Evolutionary conservation across 2,797 vertebrate species (phyloP).

Genomic region (Acrossocheilus wenchowensis): DNA sequence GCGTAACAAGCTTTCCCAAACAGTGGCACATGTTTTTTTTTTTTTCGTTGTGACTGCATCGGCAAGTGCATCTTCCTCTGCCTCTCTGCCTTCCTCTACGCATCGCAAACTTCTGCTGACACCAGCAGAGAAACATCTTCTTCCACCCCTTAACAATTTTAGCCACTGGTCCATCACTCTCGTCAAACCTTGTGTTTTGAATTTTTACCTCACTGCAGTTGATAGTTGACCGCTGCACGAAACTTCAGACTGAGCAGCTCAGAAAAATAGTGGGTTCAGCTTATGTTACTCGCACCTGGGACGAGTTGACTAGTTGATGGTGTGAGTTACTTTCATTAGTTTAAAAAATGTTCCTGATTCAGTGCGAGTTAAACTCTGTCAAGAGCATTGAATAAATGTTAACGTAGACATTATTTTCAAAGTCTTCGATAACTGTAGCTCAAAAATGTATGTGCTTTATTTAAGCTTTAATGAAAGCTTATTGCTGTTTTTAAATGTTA

Average conservation of each 20-base stretch:
- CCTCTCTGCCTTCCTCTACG: slow-evolving; percentile 34
- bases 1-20: slow-evolving; percentile 50
- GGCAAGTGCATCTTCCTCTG: slow-evolving; percentile 42
- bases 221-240: slow-evolving; percentile 19
- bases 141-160: slow-evolving; percentile 32
- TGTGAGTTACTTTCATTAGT: not conserved
- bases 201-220: slow-evolving; percentile 14
- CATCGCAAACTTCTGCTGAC: slow-evolving; percentile 49
- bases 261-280: slow-evolving; percentile 18
- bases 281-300: slow-evolving; percentile 15
- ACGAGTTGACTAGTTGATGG: not conserved
- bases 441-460: not conserved
- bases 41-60: slow-evolving; percentile 18
- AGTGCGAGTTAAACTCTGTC: not conserved
- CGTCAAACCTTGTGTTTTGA: slow-evolving; percentile 43
- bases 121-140: slow-evolving; percentile 49
- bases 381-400: not conserved
- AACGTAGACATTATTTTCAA: not conserved
- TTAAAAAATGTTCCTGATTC: not conserved
- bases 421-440: not conserved
- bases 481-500: not conserved
- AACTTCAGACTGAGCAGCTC: slow-evolving; percentile 7
- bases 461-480: not conserved
- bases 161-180: slow-evolving; percentile 40
- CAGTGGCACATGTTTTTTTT: slow-evolving; percentile 32